These are phyloP conservation scores for Nannobrachium achirus DNA, from an alignment of 2,113 vertebrate species.

Conservation along the genomic window DNA sequence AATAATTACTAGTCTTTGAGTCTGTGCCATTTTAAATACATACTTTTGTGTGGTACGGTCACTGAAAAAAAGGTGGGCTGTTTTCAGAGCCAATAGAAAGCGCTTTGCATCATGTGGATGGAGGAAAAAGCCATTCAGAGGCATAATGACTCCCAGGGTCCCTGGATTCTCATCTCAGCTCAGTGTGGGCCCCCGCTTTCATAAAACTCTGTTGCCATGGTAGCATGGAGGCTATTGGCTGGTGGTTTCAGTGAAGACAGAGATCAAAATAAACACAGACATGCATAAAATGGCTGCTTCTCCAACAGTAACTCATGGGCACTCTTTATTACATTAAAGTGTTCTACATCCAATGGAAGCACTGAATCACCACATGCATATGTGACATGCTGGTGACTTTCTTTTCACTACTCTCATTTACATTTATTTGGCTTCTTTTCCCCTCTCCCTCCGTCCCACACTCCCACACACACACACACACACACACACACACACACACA, in stretches of 20 bases:
- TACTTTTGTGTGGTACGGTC: neutral
- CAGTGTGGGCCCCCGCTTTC: conserved; percentile 4
- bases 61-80: too few species aligned
- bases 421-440: neutral
- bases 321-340: too few species aligned
- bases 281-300: neutral
- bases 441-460: neutral
- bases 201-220: conserved; percentile 27
- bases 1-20: neutral
- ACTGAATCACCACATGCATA: too few species aligned
- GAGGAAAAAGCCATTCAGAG: too few species aligned
- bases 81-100: too few species aligned
- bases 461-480: neutral
- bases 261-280: conserved; percentile 1
- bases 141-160: neutral
- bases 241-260: conserved; percentile 23
- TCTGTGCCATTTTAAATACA: neutral
- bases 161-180: conserved; percentile 33
- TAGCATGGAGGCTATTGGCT: neutral
- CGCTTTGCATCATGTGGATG: too few species aligned
- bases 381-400: too few species aligned
- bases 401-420: neutral
- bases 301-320: neutral
- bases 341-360: too few species aligned
- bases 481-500: neutral